Evolutionary conservation across 2,888 invertebrate species (phyloP).

Genomic region (Conchocele bisecta): DNA sequence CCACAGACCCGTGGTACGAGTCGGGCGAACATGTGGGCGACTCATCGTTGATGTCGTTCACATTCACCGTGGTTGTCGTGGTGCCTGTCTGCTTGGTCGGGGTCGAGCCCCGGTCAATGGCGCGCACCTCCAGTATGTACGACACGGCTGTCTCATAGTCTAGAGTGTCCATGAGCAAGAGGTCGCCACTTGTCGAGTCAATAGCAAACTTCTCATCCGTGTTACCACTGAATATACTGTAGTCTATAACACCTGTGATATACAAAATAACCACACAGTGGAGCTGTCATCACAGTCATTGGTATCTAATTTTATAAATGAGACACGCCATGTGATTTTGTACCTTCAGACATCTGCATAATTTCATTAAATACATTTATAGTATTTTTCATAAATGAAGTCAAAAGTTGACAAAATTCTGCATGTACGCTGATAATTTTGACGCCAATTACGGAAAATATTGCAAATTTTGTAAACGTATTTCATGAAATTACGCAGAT

Average conservation of each 20-base stretch:
- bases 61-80: constrained; percentile 91
- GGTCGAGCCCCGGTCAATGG: constrained; percentile 60
- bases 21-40: constrained; percentile 59
- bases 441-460: too few species aligned
- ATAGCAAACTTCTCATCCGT: constrained; percentile 58
- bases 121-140: constrained; percentile 56
- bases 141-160: constrained; percentile 65
- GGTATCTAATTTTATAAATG: too few species aligned
- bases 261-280: constrained; percentile 35
- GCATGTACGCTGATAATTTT: too few species aligned
- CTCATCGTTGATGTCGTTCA: constrained; percentile 92
- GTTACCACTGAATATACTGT: constrained; percentile 56
- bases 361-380: too few species aligned
- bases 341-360: too few species aligned
- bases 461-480: too few species aligned
- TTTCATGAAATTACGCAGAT: too few species aligned
- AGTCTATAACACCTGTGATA: constrained; percentile 41
- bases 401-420: too few species aligned
- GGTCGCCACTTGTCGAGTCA: constrained; percentile 60
- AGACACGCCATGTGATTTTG: too few species aligned
- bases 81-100: constrained; percentile 85
- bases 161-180: constrained; percentile 59
- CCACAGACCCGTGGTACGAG: constrained; percentile 53
- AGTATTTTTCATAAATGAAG: too few species aligned
- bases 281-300: too few species aligned